Base-by-base conservation (phyloP, 2,797 vertebrate species). In the Coreius guichenoti region DNA sequence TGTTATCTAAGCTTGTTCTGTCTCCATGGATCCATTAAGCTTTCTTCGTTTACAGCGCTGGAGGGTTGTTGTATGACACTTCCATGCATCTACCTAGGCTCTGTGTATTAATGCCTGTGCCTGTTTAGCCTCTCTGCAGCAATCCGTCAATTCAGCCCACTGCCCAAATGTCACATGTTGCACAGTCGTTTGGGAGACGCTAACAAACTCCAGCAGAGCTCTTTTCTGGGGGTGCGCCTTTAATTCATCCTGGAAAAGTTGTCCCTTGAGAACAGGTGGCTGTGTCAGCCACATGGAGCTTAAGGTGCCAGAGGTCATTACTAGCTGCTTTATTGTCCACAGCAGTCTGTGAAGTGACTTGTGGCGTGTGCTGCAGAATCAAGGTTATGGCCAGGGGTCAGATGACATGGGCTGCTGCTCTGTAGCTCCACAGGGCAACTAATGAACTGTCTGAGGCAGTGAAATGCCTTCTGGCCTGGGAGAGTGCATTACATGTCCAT, bases 41-140 rank as follows among this genome's bases (percentile, higher is more conserved):
- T 65, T 85, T 87, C 74, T 85, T 77, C 47, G 12, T 82, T 87
- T 86, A 68, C 36, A 43, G 49, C 8, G 8, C 72, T 67, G 78
- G 26, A 68, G 78, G 70, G 21, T 33, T 23, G 39, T 29, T 80
- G 23, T 56, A 72, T 63, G 80, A 80, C 82, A 76, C 33, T 29
- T 49, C 29, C 84, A 88, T 82, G 73, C 39, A 79, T 86, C 88
- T 74, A 82, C 77, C 87, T 72, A 86, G 47, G 68, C 78, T 83
- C 74, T 77, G 73, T 72, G 58, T 83, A 79, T 86, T 85, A 83
- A 86, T 87, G 65, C 61, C 29, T 51, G 45, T 68, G 70, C 67
- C 79, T 80, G 72, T 63, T 83, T 49, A 65, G 78, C 23, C 29
- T 80, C 68, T 73, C 78, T 81, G 56, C 29, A 73, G 67, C 29